phyloP scores from a whole-genome alignment of 2,113 vertebrate species.

The Mionectes macconnelli region DNA sequence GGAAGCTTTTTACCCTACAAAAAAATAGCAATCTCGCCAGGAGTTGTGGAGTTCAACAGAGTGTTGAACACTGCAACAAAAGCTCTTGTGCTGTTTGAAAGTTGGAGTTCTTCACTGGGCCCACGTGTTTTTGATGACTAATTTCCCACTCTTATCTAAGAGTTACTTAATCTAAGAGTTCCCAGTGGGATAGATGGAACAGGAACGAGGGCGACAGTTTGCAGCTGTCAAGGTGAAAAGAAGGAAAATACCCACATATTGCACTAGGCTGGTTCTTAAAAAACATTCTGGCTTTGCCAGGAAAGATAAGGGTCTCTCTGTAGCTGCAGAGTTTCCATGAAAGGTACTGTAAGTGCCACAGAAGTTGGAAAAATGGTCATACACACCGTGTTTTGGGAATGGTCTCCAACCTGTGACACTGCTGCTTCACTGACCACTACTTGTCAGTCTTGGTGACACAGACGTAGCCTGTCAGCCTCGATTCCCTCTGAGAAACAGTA shows the following conservation, averaged over 20 bases:
- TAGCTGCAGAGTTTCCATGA: not conserved
- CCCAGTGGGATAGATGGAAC: conserved; percentile 23
- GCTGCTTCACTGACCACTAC: not conserved
- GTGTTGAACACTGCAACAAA: conserved; percentile 2
- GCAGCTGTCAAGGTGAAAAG: conserved; percentile 60
- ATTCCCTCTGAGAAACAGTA: not conserved
- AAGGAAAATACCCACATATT: conserved; percentile 56
- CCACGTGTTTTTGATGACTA: conserved; percentile 52
- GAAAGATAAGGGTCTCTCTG: not conserved
- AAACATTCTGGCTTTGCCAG: conserved; percentile 1
- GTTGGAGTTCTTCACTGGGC: conserved; percentile 12
- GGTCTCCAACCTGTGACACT: not conserved
- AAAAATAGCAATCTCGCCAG: not conserved
- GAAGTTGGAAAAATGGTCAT: not conserved
- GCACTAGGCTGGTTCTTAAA: not conserved
- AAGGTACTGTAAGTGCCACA: not conserved
- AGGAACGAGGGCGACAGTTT: not conserved
- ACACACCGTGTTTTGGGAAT: fast-evolving
- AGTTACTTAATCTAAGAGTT: conserved; percentile 43
- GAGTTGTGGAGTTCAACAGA: not conserved
- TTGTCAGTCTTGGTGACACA: not conserved
- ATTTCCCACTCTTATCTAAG: conserved; percentile 49
- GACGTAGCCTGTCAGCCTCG: fast-evolving
- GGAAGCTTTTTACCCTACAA: not conserved
- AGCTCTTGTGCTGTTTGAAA: conserved; percentile 17